Base-by-base conservation (phyloP, 2,797 vertebrate genomes). In the Pogonophryne albipinna region DNA sequence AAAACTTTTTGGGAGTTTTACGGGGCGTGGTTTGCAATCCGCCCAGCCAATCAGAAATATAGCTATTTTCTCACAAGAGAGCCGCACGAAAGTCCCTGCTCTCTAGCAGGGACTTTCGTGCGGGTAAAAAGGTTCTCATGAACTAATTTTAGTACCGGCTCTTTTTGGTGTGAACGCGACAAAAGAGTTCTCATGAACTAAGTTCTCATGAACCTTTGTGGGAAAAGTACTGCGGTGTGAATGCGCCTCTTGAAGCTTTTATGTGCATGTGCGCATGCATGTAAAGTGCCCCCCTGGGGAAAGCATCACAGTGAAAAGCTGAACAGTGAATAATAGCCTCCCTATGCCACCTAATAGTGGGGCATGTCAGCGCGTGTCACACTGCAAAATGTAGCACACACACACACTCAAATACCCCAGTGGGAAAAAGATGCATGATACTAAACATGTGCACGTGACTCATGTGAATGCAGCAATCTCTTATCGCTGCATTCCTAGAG, bases 401-500 rank as follows among this genome's bases (percentile, higher is more conserved):
- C 55, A 50, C 49, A 19, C 56, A 61, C 47, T 31, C 19, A 69
- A 61, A 46, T 46, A 57, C 44, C n/a, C 38, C 63, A 46, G 53
- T 6, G 38, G 65, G 59, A 58, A 49, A 44, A 58, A 75, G 70
- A 71, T 45, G 71, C 49, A 68, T 15, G 55, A 76, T 60, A 56
- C 52, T 45, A 69, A 59, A 72, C 12, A 68, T 27, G 70, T 52
- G 73, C 83, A 62, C 19, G 44, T 79, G 82, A 77, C 46, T 53
- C 46, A 14, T 72, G 62, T 60, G 46, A 51, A n/a, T 42, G 41
- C 65, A 81, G 79, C 76, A 78, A 60, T 81, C 46, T 74, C 74
- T 88, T 91, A 92, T 85, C 88, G 38, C 72, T 51, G 66, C 70
- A 79, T 84, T 91, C 74, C 83, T 59, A 49, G 13, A 79, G 71